Evolutionary conservation across 2,113 vertebrate genomes (phyloP).

Genomic region (Lontra canadensis): DNA sequence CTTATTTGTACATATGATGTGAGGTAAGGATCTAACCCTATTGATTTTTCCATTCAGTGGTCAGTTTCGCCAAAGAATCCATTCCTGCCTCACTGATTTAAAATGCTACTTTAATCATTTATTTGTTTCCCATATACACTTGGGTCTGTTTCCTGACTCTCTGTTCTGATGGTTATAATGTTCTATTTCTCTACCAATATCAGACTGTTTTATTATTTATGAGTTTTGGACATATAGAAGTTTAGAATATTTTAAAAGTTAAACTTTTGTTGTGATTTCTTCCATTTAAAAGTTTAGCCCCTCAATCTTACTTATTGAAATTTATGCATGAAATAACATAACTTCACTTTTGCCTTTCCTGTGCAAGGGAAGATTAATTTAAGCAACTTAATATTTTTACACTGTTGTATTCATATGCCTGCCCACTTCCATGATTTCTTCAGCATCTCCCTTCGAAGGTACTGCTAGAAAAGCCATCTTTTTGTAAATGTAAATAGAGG

Average conservation of each 20-base stretch:
- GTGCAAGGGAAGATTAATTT: neutral
- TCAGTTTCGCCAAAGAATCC: constrained; percentile 10
- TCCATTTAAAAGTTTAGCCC: neutral
- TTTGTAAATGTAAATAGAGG: neutral
- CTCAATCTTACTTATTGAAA: neutral
- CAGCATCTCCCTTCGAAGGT: neutral
- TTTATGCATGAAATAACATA: constrained; percentile 7
- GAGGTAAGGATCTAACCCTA: neutral
- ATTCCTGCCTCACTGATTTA: neutral
- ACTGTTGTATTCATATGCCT: neutral
- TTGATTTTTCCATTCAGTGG: neutral
- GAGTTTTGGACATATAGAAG: neutral
- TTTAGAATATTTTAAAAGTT: constrained; percentile 14
- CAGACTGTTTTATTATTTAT: constrained; percentile 41
- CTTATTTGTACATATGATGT: neutral
- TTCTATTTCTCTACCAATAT: neutral
- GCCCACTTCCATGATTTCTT: neutral
- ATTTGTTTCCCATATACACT: neutral
- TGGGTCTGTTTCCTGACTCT: neutral
- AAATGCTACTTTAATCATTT: constrained; percentile 27
- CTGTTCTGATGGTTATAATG: neutral
- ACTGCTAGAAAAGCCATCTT: neutral
- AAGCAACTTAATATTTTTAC: constrained; percentile 16
- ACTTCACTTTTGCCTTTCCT: neutral
- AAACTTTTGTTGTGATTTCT: neutral